phyloP scores from a whole-genome alignment of 2,888 invertebrate species.

The Brassicogethes aeneus region DNA sequence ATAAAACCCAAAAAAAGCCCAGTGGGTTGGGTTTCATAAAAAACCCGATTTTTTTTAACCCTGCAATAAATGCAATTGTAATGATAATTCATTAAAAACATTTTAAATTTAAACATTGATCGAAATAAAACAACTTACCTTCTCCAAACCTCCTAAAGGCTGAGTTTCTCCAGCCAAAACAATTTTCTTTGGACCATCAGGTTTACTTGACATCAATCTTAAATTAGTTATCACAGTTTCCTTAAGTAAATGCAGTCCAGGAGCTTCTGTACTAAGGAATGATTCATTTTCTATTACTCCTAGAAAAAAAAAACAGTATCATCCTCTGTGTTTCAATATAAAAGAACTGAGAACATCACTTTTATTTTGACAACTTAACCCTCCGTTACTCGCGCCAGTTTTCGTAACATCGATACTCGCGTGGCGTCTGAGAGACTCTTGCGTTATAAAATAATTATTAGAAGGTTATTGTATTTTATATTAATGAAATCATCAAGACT shows the following conservation, averaged over 20 bases:
- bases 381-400: too few relatives aligned
- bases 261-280: slow-evolving; percentile 60
- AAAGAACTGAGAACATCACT: neutral
- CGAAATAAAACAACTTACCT: slow-evolving; percentile 20
- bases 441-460: too few relatives aligned
- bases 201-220: slow-evolving; percentile 48
- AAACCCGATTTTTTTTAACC: too few relatives aligned
- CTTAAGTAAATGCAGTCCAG: slow-evolving; percentile 61
- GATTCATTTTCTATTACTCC: slow-evolving; percentile 62
- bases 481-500: too few relatives aligned
- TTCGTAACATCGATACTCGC: too few relatives aligned
- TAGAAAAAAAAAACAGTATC: slow-evolving; percentile 20
- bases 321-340: neutral
- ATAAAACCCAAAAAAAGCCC: too few relatives aligned
- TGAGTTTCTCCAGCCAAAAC: slow-evolving; percentile 55
- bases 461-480: too few relatives aligned
- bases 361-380: neutral
- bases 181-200: slow-evolving; percentile 45
- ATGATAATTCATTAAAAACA: too few relatives aligned
- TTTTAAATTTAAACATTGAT: too few relatives aligned
- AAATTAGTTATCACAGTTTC: slow-evolving; percentile 68
- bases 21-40: too few relatives aligned
- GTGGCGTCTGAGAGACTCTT: too few relatives aligned
- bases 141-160: slow-evolving; percentile 36
- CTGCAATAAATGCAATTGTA: too few relatives aligned